Evolutionary conservation across 2,888 invertebrate genomes (phyloP).

Genomic region (Acrobasis consociella): DNA sequence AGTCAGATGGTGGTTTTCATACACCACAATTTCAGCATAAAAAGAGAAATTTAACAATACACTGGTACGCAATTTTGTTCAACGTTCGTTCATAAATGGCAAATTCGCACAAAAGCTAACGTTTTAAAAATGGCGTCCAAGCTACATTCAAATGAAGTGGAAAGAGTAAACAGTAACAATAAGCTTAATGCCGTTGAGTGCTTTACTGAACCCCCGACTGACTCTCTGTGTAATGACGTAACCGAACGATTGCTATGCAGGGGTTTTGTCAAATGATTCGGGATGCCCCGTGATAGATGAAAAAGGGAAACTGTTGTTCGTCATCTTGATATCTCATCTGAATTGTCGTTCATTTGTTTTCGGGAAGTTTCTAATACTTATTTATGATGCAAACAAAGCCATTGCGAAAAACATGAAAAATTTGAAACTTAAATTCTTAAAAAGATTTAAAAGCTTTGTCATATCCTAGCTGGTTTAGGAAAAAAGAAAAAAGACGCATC

Average conservation of each 20-base stretch:
- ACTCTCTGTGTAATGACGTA: constrained; percentile 49
- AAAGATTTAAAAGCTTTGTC: too few species aligned
- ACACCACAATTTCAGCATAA: too few species aligned
- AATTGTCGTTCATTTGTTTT: too few species aligned
- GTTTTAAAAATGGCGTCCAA: constrained; percentile 31
- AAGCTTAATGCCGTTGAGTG: constrained; percentile 49
- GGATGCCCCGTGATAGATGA: constrained; percentile 38
- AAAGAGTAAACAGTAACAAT: constrained; percentile 52
- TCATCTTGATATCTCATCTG: constrained; percentile 7
- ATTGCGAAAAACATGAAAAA: too few species aligned
- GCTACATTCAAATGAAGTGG: constrained; percentile 62
- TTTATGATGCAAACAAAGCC: too few species aligned
- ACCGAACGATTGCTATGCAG: constrained; percentile 49
- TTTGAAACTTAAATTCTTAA: too few species aligned
- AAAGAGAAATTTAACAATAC: too few species aligned
- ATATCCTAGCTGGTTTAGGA: too few species aligned
- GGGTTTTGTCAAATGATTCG: constrained; percentile 48
- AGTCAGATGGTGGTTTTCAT: too few species aligned
- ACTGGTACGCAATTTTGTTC: background rate
- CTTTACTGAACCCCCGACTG: constrained; percentile 33
- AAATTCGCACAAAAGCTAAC: constrained; percentile 21
- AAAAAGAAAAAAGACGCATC: too few species aligned
- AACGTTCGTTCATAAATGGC: background rate
- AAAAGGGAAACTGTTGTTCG: constrained; percentile 40
- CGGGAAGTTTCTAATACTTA: too few species aligned